Evolutionary conservation across 37 sponge, comb jelly and placozoan genomes (phyloP), one percentile per base, ranked within the genome.

Genomic region (Haliclona indistincta): DNA sequence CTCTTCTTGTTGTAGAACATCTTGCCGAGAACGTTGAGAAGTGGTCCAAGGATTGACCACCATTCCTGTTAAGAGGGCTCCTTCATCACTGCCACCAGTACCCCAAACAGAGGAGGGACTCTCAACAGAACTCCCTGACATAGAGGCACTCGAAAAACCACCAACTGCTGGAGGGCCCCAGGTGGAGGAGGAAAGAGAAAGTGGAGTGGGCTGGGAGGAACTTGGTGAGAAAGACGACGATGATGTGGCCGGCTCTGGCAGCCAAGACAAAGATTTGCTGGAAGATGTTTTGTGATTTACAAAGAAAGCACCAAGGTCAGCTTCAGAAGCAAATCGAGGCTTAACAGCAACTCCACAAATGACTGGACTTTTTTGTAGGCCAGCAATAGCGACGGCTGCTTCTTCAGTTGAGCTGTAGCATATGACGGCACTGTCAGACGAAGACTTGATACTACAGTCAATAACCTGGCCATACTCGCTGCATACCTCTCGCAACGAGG

Each of bases 381-480:
- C 70, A 17, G 56, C 44, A 79, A 86, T 91, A 32, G 86, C 83
- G 7, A 47, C 43, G 7, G 68, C 51, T 19, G 83, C 75, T 26
- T 91, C 75, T 30, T 81, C 82, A 0, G 54, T 68, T 32, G 56
- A 38, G 11, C 3, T 26, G 75, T 72, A 91, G 39, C 69, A 56
- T n/a, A 85, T 60, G 5, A 91, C 38, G 28, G 73, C 82, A 30
- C 13, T 55, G 29, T 78, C 79, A 32, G 45, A 35, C 19, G 23
- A 33, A 20, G 74, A 56, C 30, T 43, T 54, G 17, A 82, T 34
- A 55, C 58, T 51, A 43, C 56, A 78, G 38, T 5, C 63, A 63
- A 68, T 54, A 2, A 77, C 33, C n/a, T 42, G 47, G 7, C 91
- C 91, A 78, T 54, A 78, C 51, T 82, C 79, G 38, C 56, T 51